Conservation (phyloP, 2,888 invertebrate species). For the Brenthis hecate region DNA sequence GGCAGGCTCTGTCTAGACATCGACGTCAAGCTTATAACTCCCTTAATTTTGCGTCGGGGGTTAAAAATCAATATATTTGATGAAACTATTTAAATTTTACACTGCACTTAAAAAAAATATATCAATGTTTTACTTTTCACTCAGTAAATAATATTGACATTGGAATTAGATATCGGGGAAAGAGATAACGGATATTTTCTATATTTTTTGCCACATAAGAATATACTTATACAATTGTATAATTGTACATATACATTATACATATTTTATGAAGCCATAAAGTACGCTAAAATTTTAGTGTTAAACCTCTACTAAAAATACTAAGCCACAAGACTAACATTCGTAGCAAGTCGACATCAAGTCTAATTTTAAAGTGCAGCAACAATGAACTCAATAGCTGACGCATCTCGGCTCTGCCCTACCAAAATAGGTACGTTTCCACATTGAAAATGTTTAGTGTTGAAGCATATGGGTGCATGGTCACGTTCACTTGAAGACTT, state of each 20-base stretch:
- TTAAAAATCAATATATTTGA: no score
- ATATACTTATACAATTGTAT: no score
- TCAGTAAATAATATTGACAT: no score
- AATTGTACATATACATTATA: background rate
- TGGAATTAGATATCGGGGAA: no score
- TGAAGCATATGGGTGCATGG: background rate
- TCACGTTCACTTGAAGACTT: background rate
- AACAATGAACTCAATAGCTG: slow-evolving; percentile 26
- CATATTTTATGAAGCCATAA: background rate
- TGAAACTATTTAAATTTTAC: no score
- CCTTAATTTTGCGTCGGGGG: no score
- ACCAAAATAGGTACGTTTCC: slow-evolving; percentile 26
- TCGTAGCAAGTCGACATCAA: slow-evolving; percentile 22
- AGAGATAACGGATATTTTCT: no score
- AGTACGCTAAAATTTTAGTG: background rate
- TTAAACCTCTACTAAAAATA: slow-evolving; percentile 7
- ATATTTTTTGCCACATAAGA: no score
- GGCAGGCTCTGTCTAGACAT: no score
- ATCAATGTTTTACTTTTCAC: no score
- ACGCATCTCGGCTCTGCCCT: slow-evolving; percentile 24
- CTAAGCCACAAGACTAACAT: slow-evolving; percentile 5
- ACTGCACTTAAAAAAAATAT: no score
- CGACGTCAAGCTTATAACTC: no score
- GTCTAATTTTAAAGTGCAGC: slow-evolving; percentile 27
- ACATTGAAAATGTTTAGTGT: slow-evolving; percentile 12